Evolutionary conservation across 2,113 vertebrate species (phyloP), one percentile per base, ranked within the genome.

Genomic region (Platysternon megacephalum): DNA sequence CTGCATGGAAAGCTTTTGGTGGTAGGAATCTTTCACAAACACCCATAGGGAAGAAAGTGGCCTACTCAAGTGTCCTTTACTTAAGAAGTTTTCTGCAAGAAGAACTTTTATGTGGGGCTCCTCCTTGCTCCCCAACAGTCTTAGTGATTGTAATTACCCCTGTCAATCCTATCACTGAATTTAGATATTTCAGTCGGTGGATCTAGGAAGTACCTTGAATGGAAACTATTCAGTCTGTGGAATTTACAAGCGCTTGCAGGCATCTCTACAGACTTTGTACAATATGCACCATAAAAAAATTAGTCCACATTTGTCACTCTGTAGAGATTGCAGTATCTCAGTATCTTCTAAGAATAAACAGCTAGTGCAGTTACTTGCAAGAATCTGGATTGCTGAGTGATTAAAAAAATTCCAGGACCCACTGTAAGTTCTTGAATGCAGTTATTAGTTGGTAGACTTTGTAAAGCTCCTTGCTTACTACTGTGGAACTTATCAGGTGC

Each of bases 221-320:
- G 19, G 39, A 74, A 74, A 21, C 5, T 74, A 74, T 74, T 74
- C 68, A 22, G 21, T 39, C 19, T 74, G 10, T 84, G 86, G 84
- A 92, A 85, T 74, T 97, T 93, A 97, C 96, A 95, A 97, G 85
- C 83, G 93, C 35, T 87, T 28, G 5, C 87, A 92, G 79, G 91
- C 92, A 92, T 49, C 89, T 92, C 87, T 74, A 95, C 85, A 82
- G 84, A 97, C 95, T 89, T 92, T 90, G 93, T 91, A 83, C 72
- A 85, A 97, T 95, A 86, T 1, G 29, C 79, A 89, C 53, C 89
- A 92, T 90, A 94, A 96, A 97, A 94, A 97, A 89, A 76, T 90
- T 93, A 95, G 94, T 91, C 94, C 95, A 85, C 93, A 94, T 91
- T 95, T 94, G 81, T 94, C 91, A 61, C 86, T 95, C 87, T 72